Conservation (phyloP, 2,888 invertebrate species). For the Lottia scabra region DNA sequence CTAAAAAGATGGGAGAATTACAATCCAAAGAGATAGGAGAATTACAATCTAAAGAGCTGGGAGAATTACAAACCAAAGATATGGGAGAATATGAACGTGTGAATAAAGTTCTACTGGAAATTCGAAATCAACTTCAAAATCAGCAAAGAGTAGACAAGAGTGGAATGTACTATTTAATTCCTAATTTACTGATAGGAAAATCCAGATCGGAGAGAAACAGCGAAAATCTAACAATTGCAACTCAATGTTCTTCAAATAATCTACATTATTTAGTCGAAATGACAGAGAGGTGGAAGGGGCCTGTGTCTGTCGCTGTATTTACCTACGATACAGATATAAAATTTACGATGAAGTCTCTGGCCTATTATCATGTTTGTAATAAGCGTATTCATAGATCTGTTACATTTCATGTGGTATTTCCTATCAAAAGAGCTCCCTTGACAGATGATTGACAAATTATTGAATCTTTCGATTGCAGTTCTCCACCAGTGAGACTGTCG, state of each 20-base stretch:
- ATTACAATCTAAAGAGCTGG: too few relatives aligned
- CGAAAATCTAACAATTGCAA: too few relatives aligned
- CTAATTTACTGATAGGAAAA: too few relatives aligned
- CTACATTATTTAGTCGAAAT: slow-evolving; percentile 68
- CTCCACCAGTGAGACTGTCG: slow-evolving; percentile 66
- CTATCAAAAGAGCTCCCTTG: slow-evolving; percentile 69
- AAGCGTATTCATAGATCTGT: too few relatives aligned
- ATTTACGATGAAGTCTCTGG: slow-evolving; percentile 68
- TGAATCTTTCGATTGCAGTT: too few relatives aligned
- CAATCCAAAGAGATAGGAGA: too few relatives aligned
- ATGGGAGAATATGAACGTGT: slow-evolving; percentile 6
- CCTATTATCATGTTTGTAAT: too few relatives aligned
- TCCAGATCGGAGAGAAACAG: too few relatives aligned
- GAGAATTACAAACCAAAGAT: slow-evolving; percentile 37
- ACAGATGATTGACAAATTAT: too few relatives aligned
- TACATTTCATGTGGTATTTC: too few relatives aligned
- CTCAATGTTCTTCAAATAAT: slow-evolving; percentile 71
- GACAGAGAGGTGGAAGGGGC: slow-evolving; percentile 70
- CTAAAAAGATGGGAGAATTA: too few relatives aligned
- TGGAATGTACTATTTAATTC: too few relatives aligned
- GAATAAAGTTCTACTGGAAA: slow-evolving; percentile 25
- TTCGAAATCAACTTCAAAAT: slow-evolving; percentile 36
- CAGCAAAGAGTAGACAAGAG: slow-evolving; percentile 49
- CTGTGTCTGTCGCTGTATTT: slow-evolving; percentile 72
- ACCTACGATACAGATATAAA: slow-evolving; percentile 66